Conservation (phyloP, 2,888 invertebrate species). For the Euplagia quadripunctaria region DNA sequence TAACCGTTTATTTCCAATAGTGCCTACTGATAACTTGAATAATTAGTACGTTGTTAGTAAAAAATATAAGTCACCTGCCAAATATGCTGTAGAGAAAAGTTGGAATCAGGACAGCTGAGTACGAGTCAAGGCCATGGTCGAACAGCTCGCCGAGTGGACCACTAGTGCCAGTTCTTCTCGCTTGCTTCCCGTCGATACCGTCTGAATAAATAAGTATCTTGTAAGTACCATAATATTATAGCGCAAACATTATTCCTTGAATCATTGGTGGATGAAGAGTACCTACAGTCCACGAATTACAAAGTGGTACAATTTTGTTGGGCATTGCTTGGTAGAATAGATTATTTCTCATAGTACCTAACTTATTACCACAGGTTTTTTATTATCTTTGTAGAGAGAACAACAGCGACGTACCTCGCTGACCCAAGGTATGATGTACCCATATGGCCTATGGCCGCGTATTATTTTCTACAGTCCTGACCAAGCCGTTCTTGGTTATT, state of each 20-base stretch:
- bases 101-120: slow-evolving; percentile 98
- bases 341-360: not conserved
- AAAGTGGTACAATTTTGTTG: not conserved
- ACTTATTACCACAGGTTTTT: not conserved
- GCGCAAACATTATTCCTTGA: not conserved
- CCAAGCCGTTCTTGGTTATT: too few relatives aligned
- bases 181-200: slow-evolving; percentile 99
- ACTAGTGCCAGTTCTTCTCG: slow-evolving; percentile 96
- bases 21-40: not conserved
- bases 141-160: slow-evolving; percentile 99
- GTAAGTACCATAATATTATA: not conserved
- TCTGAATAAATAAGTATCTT: slow-evolving; percentile 84
- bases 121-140: slow-evolving; percentile 99
- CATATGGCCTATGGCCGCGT: too few relatives aligned
- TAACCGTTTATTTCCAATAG: not conserved
- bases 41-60: slow-evolving; percentile 14
- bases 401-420: too few relatives aligned
- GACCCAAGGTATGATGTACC: too few relatives aligned
- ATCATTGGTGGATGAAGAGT: not conserved
- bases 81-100: slow-evolving; percentile 98
- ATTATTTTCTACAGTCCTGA: too few relatives aligned
- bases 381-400: too few relatives aligned
- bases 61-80: slow-evolving; percentile 83
- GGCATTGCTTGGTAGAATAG: not conserved
- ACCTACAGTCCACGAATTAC: not conserved